phyloP scores from a whole-genome alignment of 2,113 vertebrate genomes.

The Rhynchomys soricoides region DNA sequence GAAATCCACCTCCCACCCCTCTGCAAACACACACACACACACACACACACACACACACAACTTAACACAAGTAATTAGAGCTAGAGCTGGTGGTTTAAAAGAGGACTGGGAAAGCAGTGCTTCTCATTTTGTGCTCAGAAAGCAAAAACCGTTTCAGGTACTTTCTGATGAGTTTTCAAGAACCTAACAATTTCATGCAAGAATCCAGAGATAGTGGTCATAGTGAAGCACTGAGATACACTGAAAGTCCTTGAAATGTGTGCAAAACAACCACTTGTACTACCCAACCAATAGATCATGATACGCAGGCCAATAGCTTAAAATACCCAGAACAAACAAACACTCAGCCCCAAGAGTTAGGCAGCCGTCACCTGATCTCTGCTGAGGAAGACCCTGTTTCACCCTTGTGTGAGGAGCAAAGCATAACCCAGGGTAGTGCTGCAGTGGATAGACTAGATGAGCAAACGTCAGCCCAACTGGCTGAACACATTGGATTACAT shows the following conservation, averaged over 20 bases:
- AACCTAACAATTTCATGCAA: neutral
- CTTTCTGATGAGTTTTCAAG: conserved; percentile 3
- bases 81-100: neutral
- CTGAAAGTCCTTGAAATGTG: neutral
- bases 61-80: neutral
- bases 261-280: neutral
- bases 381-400: neutral
- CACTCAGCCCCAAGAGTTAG: neutral
- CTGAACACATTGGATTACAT: neutral
- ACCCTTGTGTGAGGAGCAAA: neutral
- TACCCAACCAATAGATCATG: neutral
- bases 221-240: neutral
- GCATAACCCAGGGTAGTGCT: neutral
- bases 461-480: neutral
- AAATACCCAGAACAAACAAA: neutral
- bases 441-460: neutral
- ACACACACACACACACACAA: neutral
- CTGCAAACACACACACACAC: too few species aligned
- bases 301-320: neutral
- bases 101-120: neutral
- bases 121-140: conserved; percentile 13
- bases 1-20: neutral
- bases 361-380: neutral
- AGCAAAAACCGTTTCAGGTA: conserved; percentile 21
- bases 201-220: conserved; percentile 28